Evolutionary conservation across 2,113 vertebrate genomes (phyloP), one percentile per base, ranked within the genome.

Genomic region (Neotragus moschatus): DNA sequence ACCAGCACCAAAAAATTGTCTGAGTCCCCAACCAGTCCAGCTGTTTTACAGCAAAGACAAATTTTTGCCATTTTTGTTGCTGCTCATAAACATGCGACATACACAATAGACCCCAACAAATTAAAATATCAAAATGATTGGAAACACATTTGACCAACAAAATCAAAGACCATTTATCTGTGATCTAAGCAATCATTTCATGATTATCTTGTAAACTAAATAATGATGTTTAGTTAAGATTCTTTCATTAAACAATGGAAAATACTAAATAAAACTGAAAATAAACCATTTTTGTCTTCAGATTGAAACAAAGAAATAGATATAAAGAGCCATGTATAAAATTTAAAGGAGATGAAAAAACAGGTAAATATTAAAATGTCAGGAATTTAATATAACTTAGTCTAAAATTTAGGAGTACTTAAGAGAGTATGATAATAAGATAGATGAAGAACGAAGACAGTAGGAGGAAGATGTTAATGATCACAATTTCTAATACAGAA

Each of bases 401-500:
- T 47, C 14, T 79, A 81, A 95, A 90, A 88, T 84, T 17, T 95
- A 85, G 85, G 51, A 88, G 17, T 23, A 23, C 2, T 13, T 92
- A 14, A 66, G 96, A 61, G 14, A 61, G 60, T 61, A 94, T 55
- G n/a, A 43, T 80, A 26, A 33, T n/a, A 84, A 92, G 39, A 80
- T 17, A 87, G 90, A 88, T 82, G 25, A 79, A 82, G 5, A 63
- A 56, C 17, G 7, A 86, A 88, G 53, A 45, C 19, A 43, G 16
- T 51, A 36, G 90, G 2, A 10, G 25, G 6, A 86, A 75, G 39
- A 58, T 33, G 51, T 63, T 63, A 89, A 87, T 5, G 10, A 80
- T 92, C 36, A 91, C 79, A 43, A 87, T 93, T 66, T 96, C 36
- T 90, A 94, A 95, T 47, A 80, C 10, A 73, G 17, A 63, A 88